Evolutionary conservation across 2,888 invertebrate genomes (phyloP).

Genomic region (Cheilosia soror): DNA sequence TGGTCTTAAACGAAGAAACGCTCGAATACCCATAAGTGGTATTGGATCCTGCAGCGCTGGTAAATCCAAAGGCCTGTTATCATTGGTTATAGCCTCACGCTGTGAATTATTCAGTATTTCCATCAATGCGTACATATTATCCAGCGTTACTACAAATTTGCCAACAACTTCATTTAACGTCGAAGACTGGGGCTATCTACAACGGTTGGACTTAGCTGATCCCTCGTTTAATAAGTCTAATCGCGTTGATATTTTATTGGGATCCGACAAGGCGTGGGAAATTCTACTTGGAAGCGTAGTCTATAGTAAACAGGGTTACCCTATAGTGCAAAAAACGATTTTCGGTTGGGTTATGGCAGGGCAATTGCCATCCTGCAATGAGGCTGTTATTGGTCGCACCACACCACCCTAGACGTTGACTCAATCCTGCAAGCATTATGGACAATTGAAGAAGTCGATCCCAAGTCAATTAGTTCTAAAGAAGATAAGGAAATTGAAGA

Average conservation of each 20-base stretch:
- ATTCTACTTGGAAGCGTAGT: background rate
- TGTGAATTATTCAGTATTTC: conserved; percentile 5
- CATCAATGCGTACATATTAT: conserved; percentile 4
- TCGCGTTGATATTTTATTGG: conserved; percentile 11
- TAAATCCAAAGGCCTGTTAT: conserved; percentile 13
- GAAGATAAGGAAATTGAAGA: conserved; percentile 2
- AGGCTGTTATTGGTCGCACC: background rate
- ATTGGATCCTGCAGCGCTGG: conserved; percentile 9
- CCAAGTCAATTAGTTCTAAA: background rate
- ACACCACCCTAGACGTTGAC: background rate
- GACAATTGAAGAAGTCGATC: conserved; percentile 21
- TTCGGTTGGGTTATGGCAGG: conserved; percentile 38
- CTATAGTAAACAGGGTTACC: background rate
- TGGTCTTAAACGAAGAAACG: conserved; percentile 14
- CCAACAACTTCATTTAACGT: conserved; percentile 4
- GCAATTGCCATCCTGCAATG: background rate
- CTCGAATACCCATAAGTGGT: conserved; percentile 14
- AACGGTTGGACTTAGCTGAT: conserved; percentile 20
- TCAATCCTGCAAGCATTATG: conserved; percentile 22
- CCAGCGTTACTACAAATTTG: background rate
- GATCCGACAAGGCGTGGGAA: background rate
- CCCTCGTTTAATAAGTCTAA: conserved; percentile 6
- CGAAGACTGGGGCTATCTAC: conserved; percentile 3
- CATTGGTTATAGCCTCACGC: conserved; percentile 8
- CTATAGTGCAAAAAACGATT: conserved; percentile 1